phyloP scores from a whole-genome alignment of 2,797 vertebrate species.

The Phylloscopus collybita region DNA sequence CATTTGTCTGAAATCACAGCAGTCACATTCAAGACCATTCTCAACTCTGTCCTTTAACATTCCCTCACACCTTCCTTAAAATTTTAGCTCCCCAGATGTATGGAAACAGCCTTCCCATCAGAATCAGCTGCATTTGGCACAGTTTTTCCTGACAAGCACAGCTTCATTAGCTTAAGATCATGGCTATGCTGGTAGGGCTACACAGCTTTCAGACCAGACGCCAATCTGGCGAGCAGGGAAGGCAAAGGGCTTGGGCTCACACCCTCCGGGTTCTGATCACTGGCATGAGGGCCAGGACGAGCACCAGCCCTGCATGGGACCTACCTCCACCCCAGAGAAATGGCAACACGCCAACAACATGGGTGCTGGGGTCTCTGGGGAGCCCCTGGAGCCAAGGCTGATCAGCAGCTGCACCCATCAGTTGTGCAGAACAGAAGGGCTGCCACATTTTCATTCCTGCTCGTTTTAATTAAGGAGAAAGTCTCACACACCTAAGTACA shows the following conservation, averaged over 20 bases:
- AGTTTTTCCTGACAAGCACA: not conserved
- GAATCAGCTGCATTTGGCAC: rapidly evolving
- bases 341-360: rapidly evolving
- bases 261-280: rapidly evolving
- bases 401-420: not conserved
- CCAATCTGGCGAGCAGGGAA: rapidly evolving
- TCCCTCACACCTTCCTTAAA: not conserved
- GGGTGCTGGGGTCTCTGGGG: not conserved
- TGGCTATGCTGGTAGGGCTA: not conserved
- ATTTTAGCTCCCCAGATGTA: not conserved
- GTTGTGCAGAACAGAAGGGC: not conserved
- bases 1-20: not conserved
- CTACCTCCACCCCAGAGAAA: not conserved
- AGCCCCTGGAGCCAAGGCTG: rapidly evolving
- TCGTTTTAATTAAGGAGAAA: not conserved
- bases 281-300: not conserved
- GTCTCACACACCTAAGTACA: rapidly evolving
- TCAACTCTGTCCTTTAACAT: not conserved
- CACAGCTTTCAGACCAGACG: rapidly evolving
- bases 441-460: rapidly evolving
- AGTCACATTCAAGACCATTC: not conserved
- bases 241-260: not conserved
- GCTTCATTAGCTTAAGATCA: not conserved
- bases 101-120: not conserved
- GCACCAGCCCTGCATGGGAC: not conserved